A percentile compares a stretch with the other conserved stretches of the same genome.
Conservation (phyloP, 1,140 invertebrate species). For the Cydia amplana region DNA sequence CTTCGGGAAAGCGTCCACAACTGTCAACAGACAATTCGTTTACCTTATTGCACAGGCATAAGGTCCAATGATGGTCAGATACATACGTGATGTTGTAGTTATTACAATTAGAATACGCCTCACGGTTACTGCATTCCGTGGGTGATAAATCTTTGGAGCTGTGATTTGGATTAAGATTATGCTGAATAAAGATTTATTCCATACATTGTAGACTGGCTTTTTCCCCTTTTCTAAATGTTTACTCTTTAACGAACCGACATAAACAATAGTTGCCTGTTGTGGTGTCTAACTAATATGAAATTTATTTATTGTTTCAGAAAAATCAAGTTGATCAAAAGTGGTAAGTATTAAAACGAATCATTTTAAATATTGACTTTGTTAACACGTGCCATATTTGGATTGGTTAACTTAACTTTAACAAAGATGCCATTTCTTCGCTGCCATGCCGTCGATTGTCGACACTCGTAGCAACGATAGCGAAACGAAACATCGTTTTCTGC, state of each 20-base stretch:
- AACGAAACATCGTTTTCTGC: too few relatives aligned
- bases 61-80: too few relatives aligned
- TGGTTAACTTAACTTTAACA: too few relatives aligned
- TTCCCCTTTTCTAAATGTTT: not conserved
- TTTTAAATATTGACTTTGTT: not conserved
- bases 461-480: too few relatives aligned
- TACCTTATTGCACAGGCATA: too few relatives aligned
- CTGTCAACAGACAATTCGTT: too few relatives aligned
- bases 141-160: not conserved
- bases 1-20: not conserved
- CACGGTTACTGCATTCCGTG: not conserved
- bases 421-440: too few relatives aligned
- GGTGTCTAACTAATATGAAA: not conserved
- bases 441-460: too few relatives aligned
- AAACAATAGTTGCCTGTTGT: not conserved
- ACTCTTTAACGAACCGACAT: not conserved
- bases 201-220: not conserved
- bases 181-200: not conserved
- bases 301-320: conserved; percentile 1
- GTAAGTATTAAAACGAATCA: not conserved
- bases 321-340: not conserved
- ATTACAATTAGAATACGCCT: too few relatives aligned
- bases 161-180: not conserved
- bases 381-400: too few relatives aligned
- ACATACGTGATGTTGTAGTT: too few relatives aligned